phyloP scores from a whole-genome alignment of 2,113 vertebrate species.

The Hippoglossus stenolepis region DNA sequence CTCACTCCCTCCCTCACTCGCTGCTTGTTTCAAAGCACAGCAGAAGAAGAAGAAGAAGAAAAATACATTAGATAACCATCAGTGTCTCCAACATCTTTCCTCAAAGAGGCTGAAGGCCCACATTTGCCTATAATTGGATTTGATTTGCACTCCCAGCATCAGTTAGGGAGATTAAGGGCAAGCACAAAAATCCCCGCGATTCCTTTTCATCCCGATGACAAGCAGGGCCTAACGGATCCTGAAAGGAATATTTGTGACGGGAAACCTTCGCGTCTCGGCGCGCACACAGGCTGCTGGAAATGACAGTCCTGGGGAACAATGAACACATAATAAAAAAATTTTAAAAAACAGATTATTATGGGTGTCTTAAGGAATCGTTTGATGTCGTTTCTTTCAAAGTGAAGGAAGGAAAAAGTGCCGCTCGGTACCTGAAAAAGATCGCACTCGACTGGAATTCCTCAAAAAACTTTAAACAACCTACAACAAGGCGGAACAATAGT shows the following conservation, averaged over 20 bases:
- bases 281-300: slow-evolving; percentile 48
- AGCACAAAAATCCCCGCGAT: slow-evolving; percentile 75
- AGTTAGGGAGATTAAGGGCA: slow-evolving; percentile 80
- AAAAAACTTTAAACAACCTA: neutral
- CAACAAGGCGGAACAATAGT: slow-evolving; percentile 31
- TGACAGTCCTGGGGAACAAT: slow-evolving; percentile 56
- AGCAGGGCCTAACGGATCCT: slow-evolving; percentile 72
- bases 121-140: slow-evolving; percentile 78
- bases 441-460: slow-evolving; percentile 14
- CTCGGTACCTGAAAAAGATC: slow-evolving; percentile 40
- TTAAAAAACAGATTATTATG: slow-evolving; percentile 31
- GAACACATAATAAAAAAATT: slow-evolving; percentile 36
- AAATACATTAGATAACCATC: slow-evolving; percentile 74
- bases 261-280: slow-evolving; percentile 50
- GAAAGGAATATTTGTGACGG: slow-evolving; percentile 74
- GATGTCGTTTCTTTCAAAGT: slow-evolving; percentile 25
- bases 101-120: slow-evolving; percentile 76
- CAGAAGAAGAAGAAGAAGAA: slow-evolving; percentile 4
- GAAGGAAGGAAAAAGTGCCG: neutral
- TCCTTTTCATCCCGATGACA: slow-evolving; percentile 79
- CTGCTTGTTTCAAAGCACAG: slow-evolving; percentile 36
- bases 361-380: slow-evolving; percentile 36
- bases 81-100: slow-evolving; percentile 68
- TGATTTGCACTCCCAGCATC: slow-evolving; percentile 79
- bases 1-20: slow-evolving; percentile 31